Conservation (phyloP, 2,797 vertebrate genomes). For the Arnoldichthys spilopterus region DNA sequence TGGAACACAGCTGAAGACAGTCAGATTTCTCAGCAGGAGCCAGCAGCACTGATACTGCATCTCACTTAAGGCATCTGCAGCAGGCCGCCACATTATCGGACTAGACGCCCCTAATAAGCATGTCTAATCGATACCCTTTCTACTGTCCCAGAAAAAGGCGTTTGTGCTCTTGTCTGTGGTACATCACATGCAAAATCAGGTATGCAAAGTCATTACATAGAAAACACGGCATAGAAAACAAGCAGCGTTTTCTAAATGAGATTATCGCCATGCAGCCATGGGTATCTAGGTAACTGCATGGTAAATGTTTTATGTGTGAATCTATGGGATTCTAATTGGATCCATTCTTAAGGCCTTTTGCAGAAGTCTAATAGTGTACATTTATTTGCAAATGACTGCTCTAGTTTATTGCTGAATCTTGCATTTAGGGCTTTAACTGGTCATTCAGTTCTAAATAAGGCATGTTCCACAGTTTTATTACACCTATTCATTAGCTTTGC, state of each 20-base stretch:
- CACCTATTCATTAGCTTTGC: neutral
- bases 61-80: constrained; percentile 35
- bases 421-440: neutral
- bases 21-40: constrained; percentile 34
- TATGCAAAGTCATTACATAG: constrained; percentile 1
- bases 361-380: constrained; percentile 7
- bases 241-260: constrained; percentile 18
- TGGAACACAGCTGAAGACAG: constrained; percentile 38
- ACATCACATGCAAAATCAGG: constrained; percentile 11
- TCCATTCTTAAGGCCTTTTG: constrained; percentile 14
- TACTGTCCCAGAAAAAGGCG: constrained; percentile 14
- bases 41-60: constrained; percentile 17
- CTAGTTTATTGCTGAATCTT: neutral
- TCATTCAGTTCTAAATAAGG: neutral
- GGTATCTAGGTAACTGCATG: neutral
- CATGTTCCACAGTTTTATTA: neutral
- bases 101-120: constrained; percentile 40
- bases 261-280: neutral
- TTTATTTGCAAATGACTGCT: constrained; percentile 4
- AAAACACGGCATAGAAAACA: neutral
- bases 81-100: constrained; percentile 22
- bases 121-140: constrained; percentile 40
- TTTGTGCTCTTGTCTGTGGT: neutral
- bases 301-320: constrained; percentile 13
- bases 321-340: constrained; percentile 16